Base-by-base conservation (phyloP, 2,888 invertebrate species). In the Drosophila bunnanda region DNA sequence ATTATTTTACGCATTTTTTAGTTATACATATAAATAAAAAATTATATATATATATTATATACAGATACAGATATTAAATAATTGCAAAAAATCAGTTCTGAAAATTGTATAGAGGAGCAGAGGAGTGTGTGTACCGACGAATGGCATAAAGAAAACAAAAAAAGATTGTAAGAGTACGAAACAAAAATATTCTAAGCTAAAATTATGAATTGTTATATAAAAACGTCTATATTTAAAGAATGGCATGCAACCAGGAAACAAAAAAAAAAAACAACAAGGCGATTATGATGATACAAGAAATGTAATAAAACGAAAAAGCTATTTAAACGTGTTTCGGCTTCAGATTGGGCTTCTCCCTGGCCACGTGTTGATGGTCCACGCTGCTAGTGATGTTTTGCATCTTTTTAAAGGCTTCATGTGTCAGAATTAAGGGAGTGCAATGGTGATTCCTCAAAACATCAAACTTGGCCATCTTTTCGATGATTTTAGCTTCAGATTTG, bases 181-280 rank as follows among this genome's bases (percentile, higher is more conserved):
- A 76, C 43, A 85, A 71, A 74, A 70, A 66, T 89, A 89, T 58
- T 86, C 60, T 85, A 85, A 89, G 89, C 75, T 86, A 89, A 89
- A 83, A 79, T 79, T 88, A 86, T 88, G 84, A 88, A 89, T 89
- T 88, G 90, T 88, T 88, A 87, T 88, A 86, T 70, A 85, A 46
- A 50, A 52, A 78, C 77, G 87, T 88, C 82, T 89, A 82, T 88
- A 84, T 88, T 88, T 80, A 81, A 86, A 83, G 78, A 88, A 88
- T 78, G 82, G 85, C 85, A 70, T 75, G 50, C 50, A 71, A 57
- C 69, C 46, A 69, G 70, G 71, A 60, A n/a, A n/a, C n/a, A n/a
- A n/a, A 61, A 60, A 61, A 44, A 60, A 62, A 36, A 43, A 22
- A 43, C 20, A 62, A 62, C 48, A 70, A 73, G 70, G 48, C 61